Evolutionary conservation across 2,113 vertebrate genomes (phyloP).

Genomic region (Alethe diademata): DNA sequence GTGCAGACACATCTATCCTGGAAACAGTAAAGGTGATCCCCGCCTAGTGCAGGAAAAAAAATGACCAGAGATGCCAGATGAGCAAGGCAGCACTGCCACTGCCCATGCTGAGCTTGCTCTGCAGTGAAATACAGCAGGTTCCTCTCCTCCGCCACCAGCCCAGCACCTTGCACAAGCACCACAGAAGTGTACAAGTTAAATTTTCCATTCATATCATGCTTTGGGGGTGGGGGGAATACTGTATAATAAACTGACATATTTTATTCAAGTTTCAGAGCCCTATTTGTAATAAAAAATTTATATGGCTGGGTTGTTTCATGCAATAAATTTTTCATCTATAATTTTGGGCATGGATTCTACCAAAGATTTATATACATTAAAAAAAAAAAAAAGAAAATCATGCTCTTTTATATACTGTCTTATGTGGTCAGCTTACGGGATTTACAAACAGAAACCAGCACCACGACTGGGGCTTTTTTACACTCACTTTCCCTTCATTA

Average conservation of each 20-base stretch:
- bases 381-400: slow-evolving; percentile 20
- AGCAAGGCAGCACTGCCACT: background rate
- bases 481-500: slow-evolving; percentile 17
- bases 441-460: slow-evolving; percentile 43
- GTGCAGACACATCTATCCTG: background rate
- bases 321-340: slow-evolving; percentile 67
- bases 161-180: background rate
- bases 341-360: slow-evolving; percentile 58
- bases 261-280: slow-evolving; percentile 61
- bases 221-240: background rate
- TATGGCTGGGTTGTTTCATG: slow-evolving; percentile 33
- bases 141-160: background rate
- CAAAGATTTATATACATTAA: slow-evolving; percentile 47
- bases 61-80: background rate
- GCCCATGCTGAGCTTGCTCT: slow-evolving; percentile 3
- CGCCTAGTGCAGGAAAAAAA: background rate
- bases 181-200: background rate
- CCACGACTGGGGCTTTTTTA: background rate
- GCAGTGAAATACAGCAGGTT: background rate
- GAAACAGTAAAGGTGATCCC: slow-evolving; percentile 34
- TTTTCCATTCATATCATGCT: slow-evolving; percentile 30
- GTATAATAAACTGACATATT: slow-evolving; percentile 62
- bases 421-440: background rate
- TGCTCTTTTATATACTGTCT: slow-evolving; percentile 1
- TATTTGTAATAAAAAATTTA: slow-evolving; percentile 69